Conservation (phyloP, 2,113 vertebrate genomes). For the Carassius carassius region DNA sequence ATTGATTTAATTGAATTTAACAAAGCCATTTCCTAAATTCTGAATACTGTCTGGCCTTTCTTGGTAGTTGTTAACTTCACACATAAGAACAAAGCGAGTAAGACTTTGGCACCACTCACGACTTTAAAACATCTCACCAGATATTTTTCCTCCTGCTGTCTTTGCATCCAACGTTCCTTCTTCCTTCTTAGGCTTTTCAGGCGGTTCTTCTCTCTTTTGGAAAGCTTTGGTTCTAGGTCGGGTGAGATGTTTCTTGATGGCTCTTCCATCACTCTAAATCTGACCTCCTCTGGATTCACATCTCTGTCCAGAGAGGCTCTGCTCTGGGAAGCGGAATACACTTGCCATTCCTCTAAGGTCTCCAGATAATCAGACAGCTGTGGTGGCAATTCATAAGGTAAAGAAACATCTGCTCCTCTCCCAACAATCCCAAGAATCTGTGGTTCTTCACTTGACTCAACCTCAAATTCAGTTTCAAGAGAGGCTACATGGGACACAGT, state of each 20-base stretch:
- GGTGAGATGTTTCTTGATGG: slow-evolving; percentile 16
- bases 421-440: slow-evolving; percentile 6
- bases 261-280: slow-evolving; percentile 20
- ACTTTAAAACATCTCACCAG: slow-evolving; percentile 50
- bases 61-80: background rate
- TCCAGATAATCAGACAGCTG: slow-evolving; percentile 13
- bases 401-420: background rate
- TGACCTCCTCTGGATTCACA: background rate
- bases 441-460: background rate
- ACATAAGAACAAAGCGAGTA: background rate
- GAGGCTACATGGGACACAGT: slow-evolving; percentile 49
- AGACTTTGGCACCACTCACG: background rate
- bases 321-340: background rate
- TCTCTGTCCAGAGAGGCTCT: background rate
- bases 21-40: no score
- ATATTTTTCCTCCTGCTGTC: slow-evolving; percentile 68
- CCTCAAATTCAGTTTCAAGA: background rate
- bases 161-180: slow-evolving; percentile 77
- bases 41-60: no score
- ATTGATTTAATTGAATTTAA: background rate
- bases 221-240: slow-evolving; percentile 57
- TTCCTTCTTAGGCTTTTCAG: slow-evolving; percentile 80
- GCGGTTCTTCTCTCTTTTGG: slow-evolving; percentile 81
- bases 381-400: background rate
- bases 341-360: slow-evolving; percentile 26